Evolutionary conservation across 2,113 vertebrate species (phyloP), one percentile per base, ranked within the genome.

Genomic region (Gambusia holbrooki): DNA sequence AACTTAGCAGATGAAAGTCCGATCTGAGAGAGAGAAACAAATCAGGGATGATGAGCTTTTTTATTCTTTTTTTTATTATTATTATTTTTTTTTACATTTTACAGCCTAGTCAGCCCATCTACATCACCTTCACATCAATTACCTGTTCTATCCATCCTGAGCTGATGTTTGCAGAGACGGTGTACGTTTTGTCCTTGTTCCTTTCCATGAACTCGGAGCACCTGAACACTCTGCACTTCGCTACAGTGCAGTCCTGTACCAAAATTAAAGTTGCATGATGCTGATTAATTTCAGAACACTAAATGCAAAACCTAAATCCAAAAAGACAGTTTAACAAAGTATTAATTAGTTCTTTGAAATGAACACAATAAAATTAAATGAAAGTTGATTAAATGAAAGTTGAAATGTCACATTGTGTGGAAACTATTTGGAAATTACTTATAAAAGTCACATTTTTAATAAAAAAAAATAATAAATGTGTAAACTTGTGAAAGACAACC

Each of bases 141-240:
- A 96, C 96, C 94, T 96, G 93, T 62, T 91, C 81, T 69, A 94
- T 74, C 95, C 94, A 96, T 29, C n/a, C 15, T 1, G 95, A 95
- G 75, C 91, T 94, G 3, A 96, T 80, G 70, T 94, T 92, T 27
- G 93, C 95, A 68, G 91, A 90, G 69, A 96, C 91, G 27, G 22
- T 80, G 84, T 94, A 95, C 1, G 71, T 74, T n/a, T 33, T 76
- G 0, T 60, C 51, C 3, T 92, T 88, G n/a, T 74, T 74, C 79
- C 76, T 83, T 25, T 2, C 83, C 71, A 75, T 94, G 77, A 76
- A 82, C 15, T 9, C 13, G 0, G 19, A 81, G 79, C 96, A 96
- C 35, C 0, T 90, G 76, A 96, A 90, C 42, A 86, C 85, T 14
- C 68, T 61, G 58, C 96, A 96, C 0, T 1, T 61, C 0, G 95